Base-by-base conservation (phyloP, 2,797 vertebrate genomes). In the Clarias fuscus region DNA sequence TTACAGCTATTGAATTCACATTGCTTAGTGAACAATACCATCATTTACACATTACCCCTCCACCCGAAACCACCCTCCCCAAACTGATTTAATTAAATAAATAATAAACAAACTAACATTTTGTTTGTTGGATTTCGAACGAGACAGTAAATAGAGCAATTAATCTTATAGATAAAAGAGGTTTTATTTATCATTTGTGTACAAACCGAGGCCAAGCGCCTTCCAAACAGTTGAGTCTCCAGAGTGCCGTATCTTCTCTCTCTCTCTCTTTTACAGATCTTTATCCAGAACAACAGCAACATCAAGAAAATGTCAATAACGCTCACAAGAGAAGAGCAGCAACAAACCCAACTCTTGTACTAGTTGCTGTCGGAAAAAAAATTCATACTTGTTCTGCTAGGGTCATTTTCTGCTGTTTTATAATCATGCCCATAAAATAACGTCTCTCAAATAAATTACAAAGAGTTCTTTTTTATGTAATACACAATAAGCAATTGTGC, bases 171-270 rank as follows among this genome's bases (percentile, higher is more conserved):
- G 95, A 95, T 96, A 96, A 94, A 94, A 94, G 94, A 96, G 92
- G 94, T 95, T 96, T 96, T 93, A 97, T 97, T 97, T 94, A 95
- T 95, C 94, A 95, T 95, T 93, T 95, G 95, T 95, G 94, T 97
- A 96, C 96, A 98, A 97, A 97, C 94, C 95, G 93, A 95, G 96
- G 94, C 95, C 94, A 96, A 97, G 96, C 92, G 94, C 95, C 94
- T 95, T 94, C 89, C 91, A 93, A 95, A 94, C 92, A 92, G 92
- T 92, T 93, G 94, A 90, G 91, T 89, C 89, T 92, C 94, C 95
- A 92, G 90, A 93, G 91, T 94, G 95, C 94, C 94, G 91, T 92
- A 93, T 95, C 90, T 91, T 61, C 17, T 40, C 33, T 40, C 17
- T 7, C 7, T 71, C 10, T 95, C 89, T 90, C 88, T 33, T 72